Conservation (phyloP, 2,888 invertebrate genomes). For the Nymphalis urticae region DNA sequence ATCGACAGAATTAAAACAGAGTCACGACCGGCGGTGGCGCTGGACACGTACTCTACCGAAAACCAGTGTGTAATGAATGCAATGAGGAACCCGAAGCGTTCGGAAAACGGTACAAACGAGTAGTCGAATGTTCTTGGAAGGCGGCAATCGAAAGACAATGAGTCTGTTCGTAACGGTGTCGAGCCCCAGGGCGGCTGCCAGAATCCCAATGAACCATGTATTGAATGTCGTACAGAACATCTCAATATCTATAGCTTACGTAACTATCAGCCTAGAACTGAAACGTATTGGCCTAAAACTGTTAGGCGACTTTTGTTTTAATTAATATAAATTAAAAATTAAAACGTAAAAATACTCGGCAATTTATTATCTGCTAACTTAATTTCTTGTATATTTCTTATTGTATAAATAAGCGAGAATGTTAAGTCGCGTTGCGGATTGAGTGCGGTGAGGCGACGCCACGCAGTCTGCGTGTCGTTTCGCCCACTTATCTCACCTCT, state of each 20-base stretch:
- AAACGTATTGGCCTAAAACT: too few species aligned
- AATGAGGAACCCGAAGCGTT: conserved; percentile 64
- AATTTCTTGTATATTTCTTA: neutral
- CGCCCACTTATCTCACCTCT: conserved; percentile 47
- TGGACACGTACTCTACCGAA: conserved; percentile 50
- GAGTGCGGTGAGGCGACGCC: conserved; percentile 51
- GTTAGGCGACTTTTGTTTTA: too few species aligned
- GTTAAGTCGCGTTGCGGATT: conserved; percentile 38
- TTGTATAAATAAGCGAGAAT: conserved; percentile 1
- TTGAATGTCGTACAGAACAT: conserved; percentile 51
- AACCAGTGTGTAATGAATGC: conserved; percentile 69
- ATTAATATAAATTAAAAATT: too few species aligned
- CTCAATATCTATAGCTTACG: conserved; percentile 22
- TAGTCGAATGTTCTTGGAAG: conserved; percentile 71
- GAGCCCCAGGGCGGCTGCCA: conserved; percentile 52
- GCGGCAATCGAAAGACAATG: conserved; percentile 75
- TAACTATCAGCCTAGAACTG: neutral
- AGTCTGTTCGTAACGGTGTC: conserved; percentile 66
- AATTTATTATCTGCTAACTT: too few species aligned
- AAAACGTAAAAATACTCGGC: too few species aligned
- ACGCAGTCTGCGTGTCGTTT: conserved; percentile 56
- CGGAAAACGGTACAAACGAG: conserved; percentile 76
- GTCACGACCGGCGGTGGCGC: conserved; percentile 35
- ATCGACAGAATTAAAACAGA: conserved; percentile 22
- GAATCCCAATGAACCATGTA: conserved; percentile 50